phyloP scores from a whole-genome alignment of 1,140 invertebrate genomes.

The Drosophila pruinosa region DNA sequence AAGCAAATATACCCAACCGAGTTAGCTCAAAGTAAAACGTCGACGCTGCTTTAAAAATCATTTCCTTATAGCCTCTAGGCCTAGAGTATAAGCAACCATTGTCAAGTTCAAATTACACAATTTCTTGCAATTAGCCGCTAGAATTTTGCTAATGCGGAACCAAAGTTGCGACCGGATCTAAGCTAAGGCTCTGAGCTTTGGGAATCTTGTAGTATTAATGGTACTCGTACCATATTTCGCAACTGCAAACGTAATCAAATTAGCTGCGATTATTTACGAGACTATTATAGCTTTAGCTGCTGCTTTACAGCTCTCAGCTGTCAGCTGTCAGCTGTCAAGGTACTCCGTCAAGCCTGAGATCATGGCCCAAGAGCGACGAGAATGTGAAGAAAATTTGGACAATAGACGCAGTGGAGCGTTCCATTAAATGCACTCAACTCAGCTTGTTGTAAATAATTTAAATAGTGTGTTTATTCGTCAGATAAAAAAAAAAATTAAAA shows the following conservation, averaged over 20 bases:
- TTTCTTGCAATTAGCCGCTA: slow-evolving; percentile 15
- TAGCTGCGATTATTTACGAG: slow-evolving; percentile 30
- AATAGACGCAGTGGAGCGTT: slow-evolving; percentile 2
- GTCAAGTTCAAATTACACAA: slow-evolving; percentile 35
- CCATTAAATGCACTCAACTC: neutral
- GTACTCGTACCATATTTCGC: neutral
- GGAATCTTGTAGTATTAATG: slow-evolving; percentile 3
- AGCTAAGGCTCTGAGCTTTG: neutral
- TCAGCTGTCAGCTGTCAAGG: neutral
- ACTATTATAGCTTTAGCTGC: neutral
- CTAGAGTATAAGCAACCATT: neutral
- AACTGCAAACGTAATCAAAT: slow-evolving; percentile 25
- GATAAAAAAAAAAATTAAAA: neutral
- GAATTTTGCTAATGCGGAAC: slow-evolving; percentile 30
- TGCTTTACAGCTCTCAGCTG: neutral
- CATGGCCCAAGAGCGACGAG: neutral
- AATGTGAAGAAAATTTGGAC: neutral
- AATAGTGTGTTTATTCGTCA: neutral
- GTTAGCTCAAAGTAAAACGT: too few species aligned
- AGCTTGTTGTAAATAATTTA: neutral
- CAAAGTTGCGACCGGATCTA: slow-evolving; percentile 8
- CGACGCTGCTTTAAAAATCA: too few species aligned
- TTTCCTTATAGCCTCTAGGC: neutral
- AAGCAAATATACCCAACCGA: too few species aligned
- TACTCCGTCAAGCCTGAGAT: slow-evolving; percentile 13